Evolutionary conservation across 2,888 invertebrate genomes (phyloP).

Genomic region (Argyresthia goedartella): DNA sequence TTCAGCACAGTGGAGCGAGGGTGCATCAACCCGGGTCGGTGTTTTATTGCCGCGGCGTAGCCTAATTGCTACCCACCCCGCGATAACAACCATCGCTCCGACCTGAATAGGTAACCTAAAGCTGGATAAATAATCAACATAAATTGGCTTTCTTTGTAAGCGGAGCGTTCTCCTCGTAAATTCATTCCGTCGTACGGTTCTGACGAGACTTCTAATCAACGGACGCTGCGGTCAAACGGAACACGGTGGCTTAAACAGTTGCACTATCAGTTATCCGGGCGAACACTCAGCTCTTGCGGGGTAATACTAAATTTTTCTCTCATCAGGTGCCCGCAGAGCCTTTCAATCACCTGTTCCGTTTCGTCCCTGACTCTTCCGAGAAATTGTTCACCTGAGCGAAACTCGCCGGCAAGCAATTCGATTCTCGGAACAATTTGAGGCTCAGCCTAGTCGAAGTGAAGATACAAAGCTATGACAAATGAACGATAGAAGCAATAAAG

Average conservation of each 20-base stretch:
- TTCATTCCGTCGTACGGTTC: constrained; percentile 17
- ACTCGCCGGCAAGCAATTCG: neutral
- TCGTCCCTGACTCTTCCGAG: neutral
- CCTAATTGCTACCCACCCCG: constrained; percentile 55
- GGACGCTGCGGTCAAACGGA: constrained; percentile 11
- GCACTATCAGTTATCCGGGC: constrained; percentile 45
- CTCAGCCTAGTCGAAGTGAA: neutral
- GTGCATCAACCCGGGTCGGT: constrained; percentile 26
- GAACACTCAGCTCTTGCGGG: constrained; percentile 37
- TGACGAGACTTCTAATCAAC: constrained; percentile 23
- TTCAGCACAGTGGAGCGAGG: constrained; percentile 13
- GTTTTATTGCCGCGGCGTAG: constrained; percentile 35
- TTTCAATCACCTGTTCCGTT: constrained; percentile 44
- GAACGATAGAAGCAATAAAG: constrained; percentile 6
- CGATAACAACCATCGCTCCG: constrained; percentile 48
- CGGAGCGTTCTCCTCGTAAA: constrained; percentile 12
- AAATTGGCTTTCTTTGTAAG: neutral
- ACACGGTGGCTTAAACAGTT: constrained; percentile 15
- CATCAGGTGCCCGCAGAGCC: constrained; percentile 12
- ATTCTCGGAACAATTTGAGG: neutral
- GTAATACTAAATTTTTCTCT: constrained; percentile 43
- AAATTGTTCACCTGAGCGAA: neutral
- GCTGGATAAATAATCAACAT: neutral
- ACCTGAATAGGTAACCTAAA: constrained; percentile 33
- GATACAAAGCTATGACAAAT: constrained; percentile 1